phyloP scores from a whole-genome alignment of 2,888 invertebrate species.

The Limenitis arthemis region DNA sequence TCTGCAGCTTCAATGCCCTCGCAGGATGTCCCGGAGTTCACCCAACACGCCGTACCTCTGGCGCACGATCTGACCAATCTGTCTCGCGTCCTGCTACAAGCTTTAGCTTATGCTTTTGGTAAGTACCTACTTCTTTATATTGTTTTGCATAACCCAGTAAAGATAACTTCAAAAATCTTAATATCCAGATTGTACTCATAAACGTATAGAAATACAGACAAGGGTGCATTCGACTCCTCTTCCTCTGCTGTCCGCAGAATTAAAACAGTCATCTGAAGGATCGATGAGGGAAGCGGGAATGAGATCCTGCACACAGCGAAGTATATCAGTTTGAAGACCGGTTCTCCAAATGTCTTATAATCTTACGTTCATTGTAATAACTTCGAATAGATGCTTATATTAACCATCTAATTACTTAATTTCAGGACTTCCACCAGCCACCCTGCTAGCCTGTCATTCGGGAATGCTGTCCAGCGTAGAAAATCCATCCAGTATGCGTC shows the following conservation, averaged over 20 bases:
- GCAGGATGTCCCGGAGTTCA: slow-evolving; percentile 77
- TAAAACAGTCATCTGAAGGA: too few species aligned
- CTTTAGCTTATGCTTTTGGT: slow-evolving; percentile 74
- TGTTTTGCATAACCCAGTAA: not conserved
- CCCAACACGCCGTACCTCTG: slow-evolving; percentile 75
- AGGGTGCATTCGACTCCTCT: too few species aligned
- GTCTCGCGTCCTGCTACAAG: slow-evolving; percentile 75
- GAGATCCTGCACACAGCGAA: too few species aligned
- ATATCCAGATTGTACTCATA: too few species aligned
- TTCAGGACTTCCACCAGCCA: slow-evolving; percentile 72
- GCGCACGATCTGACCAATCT: slow-evolving; percentile 79
- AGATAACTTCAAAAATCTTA: too few species aligned
- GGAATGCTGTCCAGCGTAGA: slow-evolving; percentile 76
- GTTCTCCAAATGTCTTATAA: too few species aligned
- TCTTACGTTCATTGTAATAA: too few species aligned
- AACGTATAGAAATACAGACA: too few species aligned
- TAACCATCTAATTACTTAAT: not conserved
- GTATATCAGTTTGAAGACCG: too few species aligned
- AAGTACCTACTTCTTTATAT: slow-evolving; percentile 10
- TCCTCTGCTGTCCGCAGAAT: too few species aligned
- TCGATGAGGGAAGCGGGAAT: too few species aligned
- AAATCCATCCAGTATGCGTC: slow-evolving; percentile 77
- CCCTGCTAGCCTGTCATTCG: slow-evolving; percentile 76
- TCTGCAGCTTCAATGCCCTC: slow-evolving; percentile 75
- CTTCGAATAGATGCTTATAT: not conserved